phyloP scores from a whole-genome alignment of 2,113 vertebrate genomes.

The Triplophysa rosa region DNA sequence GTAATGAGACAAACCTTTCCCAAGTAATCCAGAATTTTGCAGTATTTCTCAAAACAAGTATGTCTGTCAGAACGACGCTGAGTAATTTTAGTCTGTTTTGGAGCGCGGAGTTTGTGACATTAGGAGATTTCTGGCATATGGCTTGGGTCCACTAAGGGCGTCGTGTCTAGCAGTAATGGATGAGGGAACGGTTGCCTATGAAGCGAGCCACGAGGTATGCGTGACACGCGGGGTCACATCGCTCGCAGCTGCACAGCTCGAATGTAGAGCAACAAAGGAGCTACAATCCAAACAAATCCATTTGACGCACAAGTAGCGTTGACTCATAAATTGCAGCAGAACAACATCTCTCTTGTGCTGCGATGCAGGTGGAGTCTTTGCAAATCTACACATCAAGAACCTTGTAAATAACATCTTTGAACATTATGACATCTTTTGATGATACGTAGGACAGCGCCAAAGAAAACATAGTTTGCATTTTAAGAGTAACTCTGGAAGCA shows the following conservation, averaged over 20 bases:
- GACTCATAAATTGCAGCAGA: conserved; percentile 44
- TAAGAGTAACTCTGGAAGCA: not conserved
- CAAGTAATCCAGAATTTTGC: not conserved
- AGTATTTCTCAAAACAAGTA: not conserved
- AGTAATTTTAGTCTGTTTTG: not conserved
- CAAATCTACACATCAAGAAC: conserved; percentile 27
- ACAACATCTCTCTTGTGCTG: conserved; percentile 9
- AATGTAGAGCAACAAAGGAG: not conserved
- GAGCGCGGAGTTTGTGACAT: not conserved
- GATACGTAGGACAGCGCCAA: not conserved
- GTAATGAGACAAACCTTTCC: not conserved
- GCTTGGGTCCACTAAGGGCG: not conserved
- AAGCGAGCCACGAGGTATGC: conserved; percentile 34
- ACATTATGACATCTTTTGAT: not conserved
- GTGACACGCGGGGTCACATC: conserved; percentile 3
- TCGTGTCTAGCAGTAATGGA: conserved; percentile 17
- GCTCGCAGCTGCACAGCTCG: conserved; percentile 34
- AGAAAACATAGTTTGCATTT: not conserved
- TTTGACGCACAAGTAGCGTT: conserved; percentile 38
- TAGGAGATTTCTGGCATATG: conserved; percentile 8
- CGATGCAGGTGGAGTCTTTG: conserved; percentile 34
- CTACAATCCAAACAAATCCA: conserved; percentile 40
- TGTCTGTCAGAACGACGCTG: not conserved
- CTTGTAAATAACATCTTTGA: conserved; percentile 27
- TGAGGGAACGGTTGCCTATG: conserved; percentile 20